These are phyloP conservation scores for Phylloscopus trochiloides DNA, from an alignment of 2,113 vertebrate species.

Conservation along the genomic window DNA sequence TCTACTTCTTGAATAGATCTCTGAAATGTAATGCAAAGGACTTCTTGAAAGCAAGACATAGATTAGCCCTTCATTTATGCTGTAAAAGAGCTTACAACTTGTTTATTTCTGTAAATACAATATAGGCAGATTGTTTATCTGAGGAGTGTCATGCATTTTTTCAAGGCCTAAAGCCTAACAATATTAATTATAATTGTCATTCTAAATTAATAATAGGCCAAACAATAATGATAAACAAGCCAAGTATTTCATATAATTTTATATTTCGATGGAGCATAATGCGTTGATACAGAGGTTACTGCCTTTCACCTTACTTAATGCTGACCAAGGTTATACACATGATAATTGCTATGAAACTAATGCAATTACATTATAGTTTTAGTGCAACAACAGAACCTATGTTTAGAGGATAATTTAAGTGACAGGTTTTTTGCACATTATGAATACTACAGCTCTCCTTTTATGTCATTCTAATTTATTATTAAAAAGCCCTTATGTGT, in stretches of 20 bases:
- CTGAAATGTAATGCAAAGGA: not conserved
- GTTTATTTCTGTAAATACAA: constrained; percentile 7
- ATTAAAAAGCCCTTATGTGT: not conserved
- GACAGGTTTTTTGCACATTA: constrained; percentile 20
- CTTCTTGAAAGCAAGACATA: not conserved
- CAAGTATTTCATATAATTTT: constrained; percentile 48
- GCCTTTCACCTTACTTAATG: constrained; percentile 17
- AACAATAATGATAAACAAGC: constrained; percentile 37
- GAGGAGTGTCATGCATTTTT: not conserved
- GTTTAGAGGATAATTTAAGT: constrained; percentile 28
- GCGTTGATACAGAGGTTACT: not conserved
- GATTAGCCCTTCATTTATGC: not conserved
- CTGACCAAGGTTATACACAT: not conserved
- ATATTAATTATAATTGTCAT: constrained; percentile 61
- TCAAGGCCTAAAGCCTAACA: constrained; percentile 3
- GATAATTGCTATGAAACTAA: constrained; percentile 30
- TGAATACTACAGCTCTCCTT: not conserved
- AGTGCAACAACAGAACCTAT: not conserved
- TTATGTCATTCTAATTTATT: constrained; percentile 7
- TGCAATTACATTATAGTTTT: constrained; percentile 32
- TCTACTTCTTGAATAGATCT: not conserved
- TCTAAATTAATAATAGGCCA: constrained; percentile 54
- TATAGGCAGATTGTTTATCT: constrained; percentile 22
- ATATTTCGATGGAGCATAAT: not conserved
- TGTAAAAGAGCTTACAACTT: not conserved